phyloP scores from a whole-genome alignment of 35 echinoderm and acorn worm genomes.

The Amphiura filiformis region DNA sequence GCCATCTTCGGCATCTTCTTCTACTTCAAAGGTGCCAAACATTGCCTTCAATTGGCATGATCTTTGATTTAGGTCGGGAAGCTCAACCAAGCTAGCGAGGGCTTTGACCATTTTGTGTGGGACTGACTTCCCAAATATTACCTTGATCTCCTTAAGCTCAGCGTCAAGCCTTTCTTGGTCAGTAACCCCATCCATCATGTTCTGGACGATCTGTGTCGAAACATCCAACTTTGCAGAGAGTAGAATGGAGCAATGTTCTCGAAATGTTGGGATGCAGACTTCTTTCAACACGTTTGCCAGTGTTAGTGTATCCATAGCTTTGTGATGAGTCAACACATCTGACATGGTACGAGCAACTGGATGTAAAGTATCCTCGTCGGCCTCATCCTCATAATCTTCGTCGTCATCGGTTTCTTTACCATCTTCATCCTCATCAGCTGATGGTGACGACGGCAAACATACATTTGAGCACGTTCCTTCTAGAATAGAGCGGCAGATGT shows the following conservation, averaged over 20 bases:
- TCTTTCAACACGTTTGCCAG: not conserved
- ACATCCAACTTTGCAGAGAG: not conserved
- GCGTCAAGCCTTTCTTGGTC: not conserved
- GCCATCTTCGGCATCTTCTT: not conserved
- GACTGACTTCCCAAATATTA: not conserved
- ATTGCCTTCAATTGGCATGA: not conserved
- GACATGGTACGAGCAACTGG: not conserved
- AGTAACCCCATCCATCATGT: not conserved
- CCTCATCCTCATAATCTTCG: not conserved
- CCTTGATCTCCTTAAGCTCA: not conserved
- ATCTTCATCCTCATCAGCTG: not conserved
- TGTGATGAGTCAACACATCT: not conserved
- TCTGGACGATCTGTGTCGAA: not conserved
- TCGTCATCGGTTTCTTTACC: not conserved
- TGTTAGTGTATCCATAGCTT: not conserved
- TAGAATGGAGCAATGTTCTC: not conserved
- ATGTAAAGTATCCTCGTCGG: not conserved
- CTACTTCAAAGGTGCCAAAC: conserved; percentile 19
- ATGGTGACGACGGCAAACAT: no score
- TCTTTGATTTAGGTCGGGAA: not conserved
- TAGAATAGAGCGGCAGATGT: conserved; percentile 17
- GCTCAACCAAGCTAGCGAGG: conserved; percentile 15
- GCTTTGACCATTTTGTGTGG: not conserved
- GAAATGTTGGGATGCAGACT: not conserved
- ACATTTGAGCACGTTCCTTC: not conserved